These are phyloP conservation scores for Lytechinus variegatus DNA, from an alignment of 35 echinoderm and acorn worm genomes.

Conservation along the genomic window DNA sequence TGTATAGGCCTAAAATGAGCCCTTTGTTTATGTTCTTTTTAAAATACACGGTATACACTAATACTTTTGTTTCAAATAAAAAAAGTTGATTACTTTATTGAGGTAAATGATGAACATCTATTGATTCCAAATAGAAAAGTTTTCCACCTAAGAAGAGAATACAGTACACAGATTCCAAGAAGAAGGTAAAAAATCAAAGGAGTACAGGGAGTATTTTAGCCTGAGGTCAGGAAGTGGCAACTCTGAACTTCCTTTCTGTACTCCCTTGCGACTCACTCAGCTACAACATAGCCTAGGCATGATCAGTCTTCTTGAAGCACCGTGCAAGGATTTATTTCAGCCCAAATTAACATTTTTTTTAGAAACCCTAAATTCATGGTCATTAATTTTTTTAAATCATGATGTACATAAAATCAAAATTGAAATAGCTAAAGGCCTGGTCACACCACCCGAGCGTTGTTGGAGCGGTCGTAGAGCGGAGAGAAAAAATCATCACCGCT, in stretches of 20 bases:
- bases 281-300: background rate
- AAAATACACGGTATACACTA: background rate
- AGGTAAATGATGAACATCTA: background rate
- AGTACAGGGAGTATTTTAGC: constrained; percentile 14
- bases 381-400: background rate
- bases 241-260: background rate
- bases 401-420: too few species aligned
- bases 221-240: constrained; percentile 10
- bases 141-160: background rate
- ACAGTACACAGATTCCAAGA: background rate
- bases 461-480: too few species aligned
- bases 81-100: background rate
- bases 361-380: background rate
- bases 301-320: background rate
- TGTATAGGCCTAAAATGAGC: too few species aligned
- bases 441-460: too few species aligned
- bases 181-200: background rate
- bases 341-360: background rate
- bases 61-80: background rate
- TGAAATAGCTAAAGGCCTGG: too few species aligned
- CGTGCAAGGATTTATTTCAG: background rate
- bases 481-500: too few species aligned
- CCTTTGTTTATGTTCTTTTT: too few species aligned
- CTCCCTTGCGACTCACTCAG: background rate
- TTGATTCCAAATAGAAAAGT: background rate